phyloP scores from a whole-genome alignment of 2,888 invertebrate species.

The Exocentrus adspersus region DNA sequence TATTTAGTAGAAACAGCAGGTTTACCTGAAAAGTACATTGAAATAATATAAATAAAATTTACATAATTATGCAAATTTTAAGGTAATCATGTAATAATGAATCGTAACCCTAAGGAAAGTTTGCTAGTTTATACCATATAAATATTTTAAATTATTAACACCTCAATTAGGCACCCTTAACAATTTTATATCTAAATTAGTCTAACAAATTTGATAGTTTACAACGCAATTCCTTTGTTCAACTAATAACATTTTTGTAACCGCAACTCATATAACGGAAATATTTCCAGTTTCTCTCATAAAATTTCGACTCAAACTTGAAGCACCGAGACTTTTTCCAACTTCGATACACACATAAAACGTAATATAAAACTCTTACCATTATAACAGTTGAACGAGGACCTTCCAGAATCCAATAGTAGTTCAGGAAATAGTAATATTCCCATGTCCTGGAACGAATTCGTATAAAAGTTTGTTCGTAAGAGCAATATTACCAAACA shows the following conservation, averaged over 20 bases:
- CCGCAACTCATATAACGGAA: too few species aligned
- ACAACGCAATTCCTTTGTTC: too few species aligned
- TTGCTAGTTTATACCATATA: too few species aligned
- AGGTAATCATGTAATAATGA: too few species aligned
- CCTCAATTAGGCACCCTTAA: too few species aligned
- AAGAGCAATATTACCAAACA: background rate
- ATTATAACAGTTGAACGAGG: constrained; percentile 82
- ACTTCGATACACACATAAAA: constrained; percentile 12
- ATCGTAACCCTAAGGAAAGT: too few species aligned
- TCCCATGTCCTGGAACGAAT: constrained; percentile 70
- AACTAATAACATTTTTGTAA: too few species aligned
- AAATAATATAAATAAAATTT: too few species aligned
- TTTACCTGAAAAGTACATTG: constrained; percentile 70
- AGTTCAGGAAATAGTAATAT: constrained; percentile 81
- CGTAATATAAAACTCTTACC: constrained; percentile 67
- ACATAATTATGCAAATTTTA: too few species aligned
- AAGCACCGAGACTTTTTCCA: background rate
- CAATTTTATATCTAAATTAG: too few species aligned
- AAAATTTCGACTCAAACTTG: background rate
- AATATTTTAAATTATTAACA: too few species aligned
- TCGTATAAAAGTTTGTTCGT: constrained; percentile 4
- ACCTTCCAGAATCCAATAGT: constrained; percentile 92
- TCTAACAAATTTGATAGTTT: too few species aligned
- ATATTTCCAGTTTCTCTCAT: background rate
- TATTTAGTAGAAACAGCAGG: constrained; percentile 80